Percentiles rank a stretch among this genome's conserved stretches.
Evolutionary conservation across 2,113 vertebrate genomes (phyloP).

Genomic region (Coptodon rendalli): DNA sequence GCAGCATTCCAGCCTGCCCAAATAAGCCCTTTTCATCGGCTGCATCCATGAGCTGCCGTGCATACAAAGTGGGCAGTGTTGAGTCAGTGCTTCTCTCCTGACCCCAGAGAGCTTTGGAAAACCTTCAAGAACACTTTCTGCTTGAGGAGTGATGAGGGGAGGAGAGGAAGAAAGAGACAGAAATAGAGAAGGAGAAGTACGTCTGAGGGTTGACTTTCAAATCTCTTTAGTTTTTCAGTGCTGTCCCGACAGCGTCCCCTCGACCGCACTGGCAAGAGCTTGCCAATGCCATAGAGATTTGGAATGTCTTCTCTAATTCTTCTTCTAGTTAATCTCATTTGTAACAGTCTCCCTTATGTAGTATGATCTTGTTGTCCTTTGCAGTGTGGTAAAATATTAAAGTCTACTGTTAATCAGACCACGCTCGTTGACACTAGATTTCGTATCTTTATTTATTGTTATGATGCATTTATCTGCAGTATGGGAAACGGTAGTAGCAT

Average conservation of each 20-base stretch:
- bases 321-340: not conserved
- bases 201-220: conserved; percentile 34
- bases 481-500: not conserved
- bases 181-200: not conserved
- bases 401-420: not conserved
- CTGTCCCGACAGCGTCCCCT: not conserved
- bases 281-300: not conserved
- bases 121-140: conserved; percentile 53
- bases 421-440: not conserved
- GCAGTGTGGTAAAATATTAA: not conserved
- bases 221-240: not conserved
- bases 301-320: not conserved
- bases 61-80: conserved; percentile 66
- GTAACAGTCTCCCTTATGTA: not conserved
- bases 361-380: not conserved
- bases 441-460: not conserved
- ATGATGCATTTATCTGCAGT: not conserved
- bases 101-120: conserved; percentile 59
- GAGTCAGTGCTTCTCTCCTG: conserved; percentile 42
- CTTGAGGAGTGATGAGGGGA: conserved; percentile 25
- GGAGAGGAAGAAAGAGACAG: not conserved
- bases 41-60: conserved; percentile 38
- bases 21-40: conserved; percentile 41
- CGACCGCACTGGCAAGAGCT: not conserved
- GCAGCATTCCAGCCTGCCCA: not conserved